phyloP scores from a whole-genome alignment of 2,113 vertebrate genomes.

The Chaetodon auriga region DNA sequence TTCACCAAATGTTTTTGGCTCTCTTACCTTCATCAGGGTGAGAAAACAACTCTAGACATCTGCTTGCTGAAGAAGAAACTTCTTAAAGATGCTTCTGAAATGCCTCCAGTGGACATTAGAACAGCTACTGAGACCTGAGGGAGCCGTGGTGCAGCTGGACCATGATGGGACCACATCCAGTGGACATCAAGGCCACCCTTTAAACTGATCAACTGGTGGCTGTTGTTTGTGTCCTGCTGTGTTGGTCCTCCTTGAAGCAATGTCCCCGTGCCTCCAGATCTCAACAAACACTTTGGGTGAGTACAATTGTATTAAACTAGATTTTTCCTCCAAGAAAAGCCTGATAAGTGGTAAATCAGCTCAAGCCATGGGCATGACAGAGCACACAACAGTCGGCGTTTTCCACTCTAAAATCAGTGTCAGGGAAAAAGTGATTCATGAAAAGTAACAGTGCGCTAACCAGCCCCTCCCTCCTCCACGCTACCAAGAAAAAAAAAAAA shows the following conservation, averaged over 20 bases:
- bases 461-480: not conserved
- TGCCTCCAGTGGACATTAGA: not conserved
- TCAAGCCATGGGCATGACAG: conserved; percentile 13
- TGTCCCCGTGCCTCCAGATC: not conserved
- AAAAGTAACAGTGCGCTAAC: conserved; percentile 34
- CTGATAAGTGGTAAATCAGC: not conserved
- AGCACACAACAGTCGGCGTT: conserved; percentile 14
- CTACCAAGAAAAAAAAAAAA: not conserved
- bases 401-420: conserved; percentile 32
- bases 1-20: not conserved
- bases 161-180: not conserved
- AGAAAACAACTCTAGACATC: not conserved
- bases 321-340: no score
- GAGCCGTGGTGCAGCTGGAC: not conserved
- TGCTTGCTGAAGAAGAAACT: no score
- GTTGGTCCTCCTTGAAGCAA: not conserved
- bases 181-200: not conserved
- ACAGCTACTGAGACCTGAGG: not conserved
- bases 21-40: not conserved
- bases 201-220: not conserved
- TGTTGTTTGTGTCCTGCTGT: not conserved
- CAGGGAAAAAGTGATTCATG: conserved; percentile 44
- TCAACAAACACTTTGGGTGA: not conserved
- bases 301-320: not conserved
- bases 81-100: not conserved